Conservation (phyloP, 2,888 invertebrate species). For the Aphodius granarius region DNA sequence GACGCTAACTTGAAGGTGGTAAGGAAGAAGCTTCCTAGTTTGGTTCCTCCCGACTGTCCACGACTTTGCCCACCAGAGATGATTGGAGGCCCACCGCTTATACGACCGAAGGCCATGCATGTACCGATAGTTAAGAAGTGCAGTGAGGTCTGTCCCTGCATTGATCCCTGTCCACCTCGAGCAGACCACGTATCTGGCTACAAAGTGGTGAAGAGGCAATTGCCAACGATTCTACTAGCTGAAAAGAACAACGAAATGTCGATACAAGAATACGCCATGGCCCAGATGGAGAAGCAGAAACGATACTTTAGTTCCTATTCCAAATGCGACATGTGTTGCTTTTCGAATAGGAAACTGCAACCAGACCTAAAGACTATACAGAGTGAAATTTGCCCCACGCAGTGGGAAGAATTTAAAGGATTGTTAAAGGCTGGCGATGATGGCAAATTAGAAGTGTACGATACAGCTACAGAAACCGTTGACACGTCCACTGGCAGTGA, state of each 20-base stretch:
- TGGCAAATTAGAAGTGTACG: slow-evolving; percentile 13
- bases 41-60: slow-evolving; percentile 12
- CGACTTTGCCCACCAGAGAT: slow-evolving; percentile 3
- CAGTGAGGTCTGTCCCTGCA: slow-evolving; percentile 3
- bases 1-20: slow-evolving; percentile 28
- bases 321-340: slow-evolving; percentile 23
- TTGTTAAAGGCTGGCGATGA: slow-evolving; percentile 6
- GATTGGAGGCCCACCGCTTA: slow-evolving; percentile 9
- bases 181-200: slow-evolving; percentile 25
- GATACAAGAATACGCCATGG: slow-evolving; percentile 12
- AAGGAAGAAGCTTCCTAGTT: slow-evolving; percentile 20
- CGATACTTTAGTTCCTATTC: slow-evolving; percentile 17
- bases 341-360: slow-evolving; percentile 19
- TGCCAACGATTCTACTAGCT: slow-evolving; percentile 20
- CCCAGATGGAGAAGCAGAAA: not conserved
- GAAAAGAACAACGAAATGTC: slow-evolving; percentile 21
- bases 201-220: slow-evolving; percentile 20
- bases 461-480: not conserved
- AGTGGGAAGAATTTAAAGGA: slow-evolving; percentile 14
- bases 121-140: not conserved
- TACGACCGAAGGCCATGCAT: not conserved
- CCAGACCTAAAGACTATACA: slow-evolving; percentile 10
- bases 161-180: slow-evolving; percentile 17
- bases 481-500: slow-evolving; percentile 15
- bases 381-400: not conserved